Evolutionary conservation across 2,113 vertebrate species (phyloP).

Genomic region (Plectropomus leopardus): DNA sequence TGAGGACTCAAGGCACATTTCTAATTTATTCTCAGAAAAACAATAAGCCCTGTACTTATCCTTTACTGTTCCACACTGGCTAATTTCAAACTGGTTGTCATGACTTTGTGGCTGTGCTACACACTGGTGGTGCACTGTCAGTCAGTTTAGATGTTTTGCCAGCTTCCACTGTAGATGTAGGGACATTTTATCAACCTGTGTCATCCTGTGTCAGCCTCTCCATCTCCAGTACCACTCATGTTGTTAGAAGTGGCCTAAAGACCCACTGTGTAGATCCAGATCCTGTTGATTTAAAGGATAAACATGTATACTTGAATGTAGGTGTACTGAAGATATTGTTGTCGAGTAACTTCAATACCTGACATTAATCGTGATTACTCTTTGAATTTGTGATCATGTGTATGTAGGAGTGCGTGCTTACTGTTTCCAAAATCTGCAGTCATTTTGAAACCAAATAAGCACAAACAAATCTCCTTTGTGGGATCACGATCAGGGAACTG

Average conservation of each 20-base stretch:
- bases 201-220: constrained; percentile 44
- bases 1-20: constrained; percentile 68
- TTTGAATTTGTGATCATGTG: constrained; percentile 39
- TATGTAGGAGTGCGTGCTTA: constrained; percentile 53
- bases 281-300: constrained; percentile 36
- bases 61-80: constrained; percentile 64
- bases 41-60: constrained; percentile 48
- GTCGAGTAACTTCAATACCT: constrained; percentile 7
- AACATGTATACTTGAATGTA: constrained; percentile 68
- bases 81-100: constrained; percentile 44
- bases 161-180: constrained; percentile 55
- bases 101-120: constrained; percentile 37
- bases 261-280: constrained; percentile 54
- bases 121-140: constrained; percentile 37
- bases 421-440: constrained; percentile 59
- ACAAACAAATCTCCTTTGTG: constrained; percentile 69
- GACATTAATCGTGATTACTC: constrained; percentile 4
- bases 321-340: constrained; percentile 46
- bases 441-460: constrained; percentile 72
- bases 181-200: constrained; percentile 15
- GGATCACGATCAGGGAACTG: constrained; percentile 73
- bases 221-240: constrained; percentile 34
- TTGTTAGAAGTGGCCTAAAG: constrained; percentile 26
- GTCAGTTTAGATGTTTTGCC: constrained; percentile 49
- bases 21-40: constrained; percentile 63